Evolutionary conservation across 2,113 vertebrate genomes (phyloP).

Genomic region (Catharus bicknelli): DNA sequence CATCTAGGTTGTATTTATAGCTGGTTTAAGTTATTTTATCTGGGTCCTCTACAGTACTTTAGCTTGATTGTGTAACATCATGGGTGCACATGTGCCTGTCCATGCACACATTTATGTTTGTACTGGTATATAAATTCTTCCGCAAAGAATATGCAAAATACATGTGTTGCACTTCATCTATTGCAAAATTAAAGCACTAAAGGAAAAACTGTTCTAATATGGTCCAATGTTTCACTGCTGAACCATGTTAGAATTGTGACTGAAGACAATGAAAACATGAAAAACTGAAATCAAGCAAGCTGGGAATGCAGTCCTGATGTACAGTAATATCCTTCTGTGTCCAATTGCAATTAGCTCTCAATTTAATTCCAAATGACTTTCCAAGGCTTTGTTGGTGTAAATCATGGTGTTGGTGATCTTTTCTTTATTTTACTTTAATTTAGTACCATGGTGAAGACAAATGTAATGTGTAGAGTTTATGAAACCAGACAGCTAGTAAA

Average conservation of each 20-base stretch:
- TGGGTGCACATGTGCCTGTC: not conserved
- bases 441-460: slow-evolving; percentile 54
- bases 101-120: accelerated
- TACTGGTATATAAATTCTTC: not conserved
- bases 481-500: slow-evolving; percentile 73
- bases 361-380: slow-evolving; percentile 41
- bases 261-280: not conserved
- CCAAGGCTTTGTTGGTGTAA: slow-evolving; percentile 49
- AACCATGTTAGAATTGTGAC: not conserved
- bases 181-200: not conserved
- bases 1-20: not conserved
- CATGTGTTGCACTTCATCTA: not conserved
- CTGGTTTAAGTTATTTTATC: not conserved
- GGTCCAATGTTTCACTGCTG: not conserved
- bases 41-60: not conserved
- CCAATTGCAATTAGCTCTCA: slow-evolving; percentile 31
- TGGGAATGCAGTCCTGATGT: not conserved
- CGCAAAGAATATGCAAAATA: not conserved
- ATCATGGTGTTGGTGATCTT: slow-evolving; percentile 26
- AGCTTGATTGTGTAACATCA: not conserved
- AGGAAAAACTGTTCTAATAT: not conserved
- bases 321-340: slow-evolving; percentile 16
- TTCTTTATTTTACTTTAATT: slow-evolving; percentile 45
- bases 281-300: not conserved
- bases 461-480: slow-evolving; percentile 47